These are phyloP conservation scores for Plebejus anna DNA, from an alignment of 2,888 invertebrate species.

Conservation along the genomic window DNA sequence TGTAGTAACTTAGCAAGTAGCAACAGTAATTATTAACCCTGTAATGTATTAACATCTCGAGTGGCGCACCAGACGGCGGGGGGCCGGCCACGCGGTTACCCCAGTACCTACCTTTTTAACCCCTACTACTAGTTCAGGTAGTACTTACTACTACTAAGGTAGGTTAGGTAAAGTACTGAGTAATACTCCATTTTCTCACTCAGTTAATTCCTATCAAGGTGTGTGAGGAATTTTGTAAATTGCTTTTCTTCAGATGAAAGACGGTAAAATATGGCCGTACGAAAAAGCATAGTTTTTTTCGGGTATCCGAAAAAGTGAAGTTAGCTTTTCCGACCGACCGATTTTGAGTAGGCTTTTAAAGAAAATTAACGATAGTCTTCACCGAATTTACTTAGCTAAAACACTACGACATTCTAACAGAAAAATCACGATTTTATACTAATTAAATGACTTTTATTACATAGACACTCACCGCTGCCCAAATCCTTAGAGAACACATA, in stretches of 20 bases:
- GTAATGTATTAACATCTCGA: conserved; percentile 1
- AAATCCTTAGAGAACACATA: conserved; percentile 9
- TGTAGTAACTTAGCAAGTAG: neutral
- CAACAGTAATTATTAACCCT: conserved; percentile 2
- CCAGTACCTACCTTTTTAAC: neutral
- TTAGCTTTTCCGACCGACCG: too few relatives aligned
- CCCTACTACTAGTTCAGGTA: neutral
- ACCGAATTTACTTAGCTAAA: neutral
- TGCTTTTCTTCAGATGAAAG: too few relatives aligned
- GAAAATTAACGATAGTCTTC: too few relatives aligned
- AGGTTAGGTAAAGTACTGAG: neutral
- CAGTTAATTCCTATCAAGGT: neutral
- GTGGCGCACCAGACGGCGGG: conserved; percentile 9
- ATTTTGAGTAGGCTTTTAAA: too few relatives aligned
- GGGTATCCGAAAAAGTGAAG: too few relatives aligned
- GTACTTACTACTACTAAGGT: too few relatives aligned
- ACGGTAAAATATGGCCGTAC: too few relatives aligned
- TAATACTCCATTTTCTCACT: neutral
- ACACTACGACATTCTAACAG: neutral
- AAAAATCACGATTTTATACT: neutral
- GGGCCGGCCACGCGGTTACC: conserved; percentile 7
- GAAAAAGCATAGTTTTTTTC: too few relatives aligned
- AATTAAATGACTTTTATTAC: neutral
- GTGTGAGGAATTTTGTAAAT: too few relatives aligned
- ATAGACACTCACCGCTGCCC: conserved; percentile 2